phyloP scores from a whole-genome alignment of 2,797 vertebrate species.

The Lepus oiostolus region DNA sequence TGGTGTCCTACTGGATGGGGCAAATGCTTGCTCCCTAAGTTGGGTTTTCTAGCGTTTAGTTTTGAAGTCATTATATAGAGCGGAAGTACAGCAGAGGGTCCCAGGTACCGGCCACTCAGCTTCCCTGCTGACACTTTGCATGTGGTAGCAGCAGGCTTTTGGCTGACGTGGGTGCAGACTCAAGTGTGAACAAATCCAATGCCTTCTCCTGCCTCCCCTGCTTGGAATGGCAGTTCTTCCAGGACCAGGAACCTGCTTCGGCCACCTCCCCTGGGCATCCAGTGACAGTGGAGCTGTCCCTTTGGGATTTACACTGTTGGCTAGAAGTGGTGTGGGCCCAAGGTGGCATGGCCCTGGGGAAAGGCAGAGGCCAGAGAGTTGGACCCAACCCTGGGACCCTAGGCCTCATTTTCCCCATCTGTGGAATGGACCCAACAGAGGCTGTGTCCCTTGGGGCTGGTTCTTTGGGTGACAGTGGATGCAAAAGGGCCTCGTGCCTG shows the following conservation, averaged over 20 bases:
- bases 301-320: not conserved
- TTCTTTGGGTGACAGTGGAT: fast-evolving
- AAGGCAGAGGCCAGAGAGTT: not conserved
- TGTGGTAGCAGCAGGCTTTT: not conserved
- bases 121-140: too few relatives aligned
- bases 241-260: not conserved
- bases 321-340: fast-evolving
- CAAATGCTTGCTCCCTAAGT: not conserved
- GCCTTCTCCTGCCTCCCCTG: not conserved
- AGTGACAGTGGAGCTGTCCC: not conserved
- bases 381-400: fast-evolving
- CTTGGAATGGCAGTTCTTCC: fast-evolving
- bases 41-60: not conserved
- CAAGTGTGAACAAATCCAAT: fast-evolving
- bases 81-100: not conserved
- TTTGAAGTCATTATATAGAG: not conserved
- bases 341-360: not conserved
- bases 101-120: fast-evolving
- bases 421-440: not conserved
- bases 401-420: not conserved
- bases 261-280: fast-evolving
- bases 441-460: fast-evolving
- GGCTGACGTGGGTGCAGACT: not conserved
- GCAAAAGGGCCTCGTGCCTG: fast-evolving
- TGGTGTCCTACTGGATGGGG: too few relatives aligned